phyloP scores from a whole-genome alignment of 1,140 invertebrate species.

The Ladona fulva region DNA sequence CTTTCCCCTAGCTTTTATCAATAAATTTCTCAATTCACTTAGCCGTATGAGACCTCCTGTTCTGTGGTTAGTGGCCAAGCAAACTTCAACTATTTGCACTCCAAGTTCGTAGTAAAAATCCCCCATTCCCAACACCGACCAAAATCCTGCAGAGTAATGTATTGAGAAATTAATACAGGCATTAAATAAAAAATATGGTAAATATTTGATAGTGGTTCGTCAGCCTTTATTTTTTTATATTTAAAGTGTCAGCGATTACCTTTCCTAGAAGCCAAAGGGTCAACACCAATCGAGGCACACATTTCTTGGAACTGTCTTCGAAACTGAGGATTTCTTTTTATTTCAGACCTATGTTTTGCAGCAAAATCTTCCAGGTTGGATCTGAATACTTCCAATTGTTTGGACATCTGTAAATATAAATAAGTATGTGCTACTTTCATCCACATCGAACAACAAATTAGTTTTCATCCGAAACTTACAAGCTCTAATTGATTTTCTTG shows the following conservation, averaged over 20 bases:
- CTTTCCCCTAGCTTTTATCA: constrained; percentile 73
- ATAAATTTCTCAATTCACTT: constrained; percentile 70
- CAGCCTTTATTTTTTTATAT: too few relatives aligned
- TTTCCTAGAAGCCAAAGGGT: constrained; percentile 91
- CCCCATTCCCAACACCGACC: constrained; percentile 97
- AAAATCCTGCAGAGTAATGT: too few relatives aligned
- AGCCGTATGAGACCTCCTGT: constrained; percentile 83
- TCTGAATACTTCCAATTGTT: constrained; percentile 89
- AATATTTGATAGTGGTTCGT: too few relatives aligned
- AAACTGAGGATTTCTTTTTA: constrained; percentile 89
- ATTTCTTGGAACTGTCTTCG: constrained; percentile 96
- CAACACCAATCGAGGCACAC: constrained; percentile 98
- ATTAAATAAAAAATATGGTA: too few relatives aligned
- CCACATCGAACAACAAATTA: too few relatives aligned
- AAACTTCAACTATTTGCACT: constrained; percentile 97
- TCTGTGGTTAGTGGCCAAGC: constrained; percentile 81
- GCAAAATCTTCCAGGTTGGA: constrained; percentile 94
- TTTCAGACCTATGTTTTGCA: constrained; percentile 86
- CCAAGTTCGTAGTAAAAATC: constrained; percentile 98
- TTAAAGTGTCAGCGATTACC: too few relatives aligned
- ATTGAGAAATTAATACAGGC: too few relatives aligned
- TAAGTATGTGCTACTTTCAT: too few relatives aligned
- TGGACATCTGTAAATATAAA: too few relatives aligned
- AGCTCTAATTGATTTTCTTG: constrained; percentile 85
- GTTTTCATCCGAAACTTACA: too few relatives aligned